Evolutionary conservation across 2,113 vertebrate species (phyloP).

Genomic region (Tragelaphus imberbis): DNA sequence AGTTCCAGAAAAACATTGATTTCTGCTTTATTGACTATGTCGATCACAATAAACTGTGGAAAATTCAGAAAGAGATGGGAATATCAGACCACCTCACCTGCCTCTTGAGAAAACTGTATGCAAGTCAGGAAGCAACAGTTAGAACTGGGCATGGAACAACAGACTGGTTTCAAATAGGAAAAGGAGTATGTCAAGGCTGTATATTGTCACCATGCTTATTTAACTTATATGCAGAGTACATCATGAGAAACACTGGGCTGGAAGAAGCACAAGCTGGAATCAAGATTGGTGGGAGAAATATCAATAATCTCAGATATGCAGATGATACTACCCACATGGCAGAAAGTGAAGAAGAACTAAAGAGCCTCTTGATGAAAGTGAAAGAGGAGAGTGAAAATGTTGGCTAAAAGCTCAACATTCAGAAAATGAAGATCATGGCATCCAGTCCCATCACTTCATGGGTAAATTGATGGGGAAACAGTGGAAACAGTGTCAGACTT

Average conservation of each 20-base stretch:
- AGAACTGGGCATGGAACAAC: background rate
- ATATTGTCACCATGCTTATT: background rate
- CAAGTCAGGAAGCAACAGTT: background rate
- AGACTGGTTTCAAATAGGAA: background rate
- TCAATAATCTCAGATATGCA: background rate
- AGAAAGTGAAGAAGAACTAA: background rate
- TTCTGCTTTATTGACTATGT: background rate
- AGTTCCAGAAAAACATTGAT: background rate
- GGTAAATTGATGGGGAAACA: background rate
- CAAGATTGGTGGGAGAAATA: background rate
- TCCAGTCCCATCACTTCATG: background rate
- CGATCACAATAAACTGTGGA: background rate
- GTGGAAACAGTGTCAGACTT: accelerated
- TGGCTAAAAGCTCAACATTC: background rate
- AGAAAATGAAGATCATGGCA: background rate
- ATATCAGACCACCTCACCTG: background rate
- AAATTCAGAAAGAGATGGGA: background rate
- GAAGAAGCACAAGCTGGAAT: background rate
- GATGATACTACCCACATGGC: background rate
- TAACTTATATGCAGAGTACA: background rate
- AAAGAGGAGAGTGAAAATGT: background rate
- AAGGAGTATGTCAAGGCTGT: background rate
- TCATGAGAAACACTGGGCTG: background rate
- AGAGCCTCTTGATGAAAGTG: background rate
- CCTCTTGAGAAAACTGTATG: background rate